Conservation (phyloP, 2,888 invertebrate genomes). For the Macrosoma leucophasiata region DNA sequence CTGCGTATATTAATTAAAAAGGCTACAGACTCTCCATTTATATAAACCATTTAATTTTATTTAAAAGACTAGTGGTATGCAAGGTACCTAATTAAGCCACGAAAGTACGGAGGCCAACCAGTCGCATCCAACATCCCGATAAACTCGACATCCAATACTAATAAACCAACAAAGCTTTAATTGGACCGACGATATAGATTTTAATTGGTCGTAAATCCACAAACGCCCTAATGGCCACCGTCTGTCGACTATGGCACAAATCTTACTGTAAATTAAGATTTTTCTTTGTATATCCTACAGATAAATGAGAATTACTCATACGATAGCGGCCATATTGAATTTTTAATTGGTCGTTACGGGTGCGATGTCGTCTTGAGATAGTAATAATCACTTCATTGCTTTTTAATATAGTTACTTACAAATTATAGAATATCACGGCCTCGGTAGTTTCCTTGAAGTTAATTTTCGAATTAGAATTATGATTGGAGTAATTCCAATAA, state of each 20-base stretch:
- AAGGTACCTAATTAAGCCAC: conserved; percentile 11
- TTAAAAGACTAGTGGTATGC: too few relatives aligned
- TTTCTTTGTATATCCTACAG: conserved; percentile 29
- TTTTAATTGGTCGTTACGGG: conserved; percentile 25
- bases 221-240: conserved; percentile 47
- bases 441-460: too few relatives aligned
- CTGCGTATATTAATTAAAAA: too few relatives aligned
- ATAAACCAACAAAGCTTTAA: conserved; percentile 62
- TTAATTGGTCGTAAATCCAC: conserved; percentile 67
- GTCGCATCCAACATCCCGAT: conserved; percentile 38
- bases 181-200: conserved; percentile 63
- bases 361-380: too few relatives aligned
- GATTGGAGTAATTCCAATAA: too few relatives aligned
- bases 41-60: too few relatives aligned
- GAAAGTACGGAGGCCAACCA: conserved; percentile 27
- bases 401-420: too few relatives aligned
- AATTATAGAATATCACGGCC: too few relatives aligned
- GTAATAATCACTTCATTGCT: too few relatives aligned
- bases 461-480: too few relatives aligned
- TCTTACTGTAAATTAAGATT: conserved; percentile 40
- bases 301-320: conserved; percentile 23
- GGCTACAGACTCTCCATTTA: too few relatives aligned
- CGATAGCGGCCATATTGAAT: conserved; percentile 21
- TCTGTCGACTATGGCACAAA: conserved; percentile 38
- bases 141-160: conserved; percentile 48